phyloP scores from a whole-genome alignment of 92 coral and sea anemone genomes.

The Palythoa grandiflora region DNA sequence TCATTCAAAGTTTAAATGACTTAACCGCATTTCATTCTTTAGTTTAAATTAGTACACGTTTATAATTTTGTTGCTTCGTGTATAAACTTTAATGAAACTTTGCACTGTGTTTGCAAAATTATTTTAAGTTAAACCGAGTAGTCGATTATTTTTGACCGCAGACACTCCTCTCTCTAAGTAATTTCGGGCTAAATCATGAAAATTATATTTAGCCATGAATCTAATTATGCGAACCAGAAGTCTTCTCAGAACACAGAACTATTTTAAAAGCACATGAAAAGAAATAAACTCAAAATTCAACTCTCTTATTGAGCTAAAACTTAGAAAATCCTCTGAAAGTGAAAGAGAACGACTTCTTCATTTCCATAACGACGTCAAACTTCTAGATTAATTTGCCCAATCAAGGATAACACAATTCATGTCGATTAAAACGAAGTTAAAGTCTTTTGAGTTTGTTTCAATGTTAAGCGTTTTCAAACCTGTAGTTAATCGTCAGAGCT shows the following conservation, averaged over 20 bases:
- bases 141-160: not conserved
- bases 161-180: not conserved
- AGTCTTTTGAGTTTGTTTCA: no score
- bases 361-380: not conserved
- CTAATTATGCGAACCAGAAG: not conserved
- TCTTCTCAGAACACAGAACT: not conserved
- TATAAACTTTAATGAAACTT: not conserved
- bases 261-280: not conserved
- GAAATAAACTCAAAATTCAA: not conserved
- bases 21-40: not conserved
- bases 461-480: no score
- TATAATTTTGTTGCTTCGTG: not conserved
- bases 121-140: not conserved
- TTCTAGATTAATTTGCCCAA: not conserved
- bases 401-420: no score
- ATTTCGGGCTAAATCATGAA: no score
- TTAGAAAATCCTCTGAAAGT: not conserved
- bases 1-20: constrained; percentile 1
- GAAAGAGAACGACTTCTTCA: not conserved
- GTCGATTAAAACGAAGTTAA: no score
- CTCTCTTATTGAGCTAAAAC: not conserved
- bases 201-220: no score
- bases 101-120: not conserved
- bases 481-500: no score
- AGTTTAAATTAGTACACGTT: not conserved